Conservation (phyloP, 2,113 vertebrate genomes). For the Motacilla alba region DNA sequence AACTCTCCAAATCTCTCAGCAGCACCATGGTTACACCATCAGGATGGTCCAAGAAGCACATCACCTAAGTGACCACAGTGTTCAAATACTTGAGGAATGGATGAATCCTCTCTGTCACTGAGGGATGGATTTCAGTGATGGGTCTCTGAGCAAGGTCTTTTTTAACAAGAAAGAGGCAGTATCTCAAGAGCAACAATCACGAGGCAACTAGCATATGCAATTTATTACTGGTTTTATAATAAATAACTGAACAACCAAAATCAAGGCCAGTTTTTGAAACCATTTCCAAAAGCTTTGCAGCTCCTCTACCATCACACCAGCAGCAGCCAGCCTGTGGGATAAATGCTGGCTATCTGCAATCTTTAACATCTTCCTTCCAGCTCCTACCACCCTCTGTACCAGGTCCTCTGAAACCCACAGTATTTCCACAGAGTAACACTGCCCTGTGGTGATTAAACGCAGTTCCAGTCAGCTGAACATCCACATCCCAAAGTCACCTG, state of each 20-base stretch:
- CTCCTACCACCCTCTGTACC: neutral
- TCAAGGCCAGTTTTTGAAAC: neutral
- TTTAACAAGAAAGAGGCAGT: neutral
- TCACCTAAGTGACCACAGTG: neutral
- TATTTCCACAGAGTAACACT: neutral
- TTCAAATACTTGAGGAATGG: neutral
- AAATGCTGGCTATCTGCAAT: neutral
- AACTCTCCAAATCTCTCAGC: neutral
- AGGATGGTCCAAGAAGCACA: neutral
- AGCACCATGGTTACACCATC: fast-evolving
- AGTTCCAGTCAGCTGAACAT: neutral
- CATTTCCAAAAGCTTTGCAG: neutral
- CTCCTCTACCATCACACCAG: neutral
- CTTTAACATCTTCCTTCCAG: neutral
- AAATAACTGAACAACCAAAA: neutral
- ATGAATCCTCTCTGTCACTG: neutral
- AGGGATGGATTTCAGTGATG: neutral
- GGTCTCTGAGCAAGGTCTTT: neutral
- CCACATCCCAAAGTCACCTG: neutral
- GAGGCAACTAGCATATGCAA: neutral
- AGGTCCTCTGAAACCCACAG: neutral
- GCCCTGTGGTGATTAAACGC: neutral
- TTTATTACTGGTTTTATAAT: neutral
- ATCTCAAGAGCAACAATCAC: neutral
- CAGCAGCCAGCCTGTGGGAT: neutral